Evolutionary conservation across 2,113 vertebrate species (phyloP).

Genomic region (Datnioides undecimradiatus): DNA sequence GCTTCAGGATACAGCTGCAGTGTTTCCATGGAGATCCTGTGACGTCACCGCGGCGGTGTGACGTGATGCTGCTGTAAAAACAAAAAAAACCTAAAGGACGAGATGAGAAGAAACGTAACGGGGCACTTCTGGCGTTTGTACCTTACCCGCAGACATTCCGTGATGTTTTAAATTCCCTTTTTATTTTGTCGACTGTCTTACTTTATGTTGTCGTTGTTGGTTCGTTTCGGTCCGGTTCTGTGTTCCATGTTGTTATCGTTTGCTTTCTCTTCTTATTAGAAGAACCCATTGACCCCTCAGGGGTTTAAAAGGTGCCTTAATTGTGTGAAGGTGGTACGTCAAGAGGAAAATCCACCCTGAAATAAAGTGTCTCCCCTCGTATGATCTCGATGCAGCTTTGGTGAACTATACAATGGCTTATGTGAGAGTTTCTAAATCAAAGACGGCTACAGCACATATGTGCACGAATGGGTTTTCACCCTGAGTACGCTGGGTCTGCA

Average conservation of each 20-base stretch:
- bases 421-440: neutral
- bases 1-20: constrained; percentile 59
- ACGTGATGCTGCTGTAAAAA: constrained; percentile 55
- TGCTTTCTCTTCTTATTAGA: constrained; percentile 87
- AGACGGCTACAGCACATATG: neutral
- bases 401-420: neutral
- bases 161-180: constrained; percentile 54
- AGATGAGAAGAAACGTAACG: constrained; percentile 51
- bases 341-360: constrained; percentile 65
- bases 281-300: constrained; percentile 83
- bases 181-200: constrained; percentile 46
- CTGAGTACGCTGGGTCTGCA: neutral
- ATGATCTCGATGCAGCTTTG: constrained; percentile 3
- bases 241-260: constrained; percentile 73
- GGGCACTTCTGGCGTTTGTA: constrained; percentile 65
- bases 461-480: neutral
- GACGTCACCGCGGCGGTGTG: constrained; percentile 9
- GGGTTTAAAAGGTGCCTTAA: constrained; percentile 85
- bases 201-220: constrained; percentile 42
- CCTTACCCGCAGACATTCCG: constrained; percentile 72
- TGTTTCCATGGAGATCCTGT: constrained; percentile 52
- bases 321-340: constrained; percentile 83
- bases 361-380: constrained; percentile 42
- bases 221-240: constrained; percentile 62
- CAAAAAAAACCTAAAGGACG: constrained; percentile 31